Conservation (phyloP, 2,888 invertebrate genomes). For the Andrena hattorfiana region DNA sequence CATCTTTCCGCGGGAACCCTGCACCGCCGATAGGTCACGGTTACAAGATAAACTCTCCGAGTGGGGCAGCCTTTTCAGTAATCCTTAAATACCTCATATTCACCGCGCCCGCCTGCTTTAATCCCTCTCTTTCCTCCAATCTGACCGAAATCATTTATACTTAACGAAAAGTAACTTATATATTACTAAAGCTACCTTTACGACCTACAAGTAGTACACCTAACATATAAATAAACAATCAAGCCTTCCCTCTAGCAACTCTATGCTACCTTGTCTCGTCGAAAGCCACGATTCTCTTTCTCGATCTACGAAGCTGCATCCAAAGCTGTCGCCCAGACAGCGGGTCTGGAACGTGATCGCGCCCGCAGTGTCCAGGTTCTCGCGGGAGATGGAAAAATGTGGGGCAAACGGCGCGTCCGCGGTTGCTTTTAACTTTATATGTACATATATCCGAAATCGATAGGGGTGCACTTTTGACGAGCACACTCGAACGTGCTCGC, state of each 20-base stretch:
- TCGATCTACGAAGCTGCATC: background rate
- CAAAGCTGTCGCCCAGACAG: background rate
- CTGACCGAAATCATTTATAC: background rate
- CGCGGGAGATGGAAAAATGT: constrained; percentile 45
- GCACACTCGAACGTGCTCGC: constrained; percentile 52
- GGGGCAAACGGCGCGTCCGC: constrained; percentile 42
- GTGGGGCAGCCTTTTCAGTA: background rate
- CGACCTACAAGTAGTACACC: too few relatives aligned
- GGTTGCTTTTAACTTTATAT: constrained; percentile 54
- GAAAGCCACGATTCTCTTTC: background rate
- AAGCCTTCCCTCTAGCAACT: too few relatives aligned
- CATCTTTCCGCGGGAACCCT: background rate
- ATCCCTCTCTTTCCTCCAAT: background rate
- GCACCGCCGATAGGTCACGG: constrained; percentile 30
- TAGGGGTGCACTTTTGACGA: constrained; percentile 66
- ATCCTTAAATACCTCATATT: constrained; percentile 14
- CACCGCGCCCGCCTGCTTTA: background rate
- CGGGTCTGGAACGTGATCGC: background rate
- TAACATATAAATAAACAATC: too few relatives aligned
- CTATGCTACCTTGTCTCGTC: too few relatives aligned
- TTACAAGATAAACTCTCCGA: constrained; percentile 19
- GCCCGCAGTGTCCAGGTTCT: background rate
- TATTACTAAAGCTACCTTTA: too few relatives aligned
- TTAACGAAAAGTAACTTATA: background rate
- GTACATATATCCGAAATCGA: constrained; percentile 65